A percentile compares a stretch with the other conserved stretches of the same genome.
Evolutionary conservation across 2,113 vertebrate genomes (phyloP).

Genomic region (Polypterus bichir): DNA sequence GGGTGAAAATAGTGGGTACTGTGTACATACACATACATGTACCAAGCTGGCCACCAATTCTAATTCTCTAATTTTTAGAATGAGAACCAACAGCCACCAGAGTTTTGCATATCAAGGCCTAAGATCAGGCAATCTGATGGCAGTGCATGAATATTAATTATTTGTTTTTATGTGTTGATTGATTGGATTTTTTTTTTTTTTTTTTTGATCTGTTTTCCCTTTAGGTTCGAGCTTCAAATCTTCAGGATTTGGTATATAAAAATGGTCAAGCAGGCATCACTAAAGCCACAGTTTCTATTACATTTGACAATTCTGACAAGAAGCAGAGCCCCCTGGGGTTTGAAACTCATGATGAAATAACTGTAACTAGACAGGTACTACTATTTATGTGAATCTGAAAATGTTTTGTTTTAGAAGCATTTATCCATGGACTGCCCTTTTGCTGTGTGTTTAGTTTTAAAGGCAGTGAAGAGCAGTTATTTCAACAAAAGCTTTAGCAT

Average conservation of each 20-base stretch:
- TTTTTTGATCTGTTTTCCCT: not conserved
- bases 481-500: too few relatives aligned
- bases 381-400: too few relatives aligned
- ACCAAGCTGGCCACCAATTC: too few relatives aligned
- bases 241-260: constrained; percentile 92
- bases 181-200: constrained; percentile 1
- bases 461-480: too few relatives aligned
- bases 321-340: constrained; percentile 81
- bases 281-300: constrained; percentile 81
- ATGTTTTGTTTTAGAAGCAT: too few relatives aligned
- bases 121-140: not conserved
- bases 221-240: constrained; percentile 77
- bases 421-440: too few relatives aligned
- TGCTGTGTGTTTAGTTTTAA: too few relatives aligned
- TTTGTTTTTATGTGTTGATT: not conserved
- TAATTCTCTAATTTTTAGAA: too few relatives aligned
- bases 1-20: too few relatives aligned
- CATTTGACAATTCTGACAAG: constrained; percentile 89
- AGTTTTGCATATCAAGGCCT: rapidly evolving
- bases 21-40: too few relatives aligned
- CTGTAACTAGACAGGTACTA: constrained; percentile 78
- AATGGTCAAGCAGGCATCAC: constrained; percentile 81
- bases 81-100: too few relatives aligned
- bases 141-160: constrained; percentile 1
- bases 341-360: constrained; percentile 78